Evolutionary conservation across 2,113 vertebrate species (phyloP), one percentile per base, ranked within the genome.

Genomic region (Aegithalos caudatus): DNA sequence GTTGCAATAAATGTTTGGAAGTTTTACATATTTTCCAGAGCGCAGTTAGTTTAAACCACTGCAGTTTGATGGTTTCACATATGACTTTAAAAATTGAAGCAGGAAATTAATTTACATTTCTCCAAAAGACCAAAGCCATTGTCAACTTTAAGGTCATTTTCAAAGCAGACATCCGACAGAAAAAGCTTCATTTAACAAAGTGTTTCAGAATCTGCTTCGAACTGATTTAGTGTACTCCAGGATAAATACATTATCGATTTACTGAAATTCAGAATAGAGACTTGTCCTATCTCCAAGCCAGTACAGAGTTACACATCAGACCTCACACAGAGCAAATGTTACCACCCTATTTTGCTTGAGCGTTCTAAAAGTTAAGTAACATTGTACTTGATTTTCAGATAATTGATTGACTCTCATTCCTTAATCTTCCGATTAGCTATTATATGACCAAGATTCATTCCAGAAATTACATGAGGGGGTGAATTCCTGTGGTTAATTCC

Each of bases 281-380:
- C 98, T 99, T 98, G 98, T 98, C 98, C 98, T 98, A 98, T 99
- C 98, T 99, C 98, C 98, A 98, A 99, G 98, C 97, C 98, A 98
- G 98, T 98, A 98, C 98, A 98, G 99, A 98, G 98, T 99, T 99
- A 98, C 97, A 98, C 98, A 98, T 97, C 95, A 98, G 99, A 99
- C 99, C 99, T 99, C 99, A 99, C 99, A 99, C 99, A 98, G 98
- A 98, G 99, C 97, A 98, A 98, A 99, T 97, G 98, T 98, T 98
- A 98, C 98, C 97, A 98, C 98, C 96, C 97, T 97, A 97, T 97
- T 98, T 98, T 97, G 96, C 97, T 88, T 79, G 97, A 98, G 97
- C 98, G 97, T 97, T 97, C 92, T 97, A 95, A 86, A 98, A 96
- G 97, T 98, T 98, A 98, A 98, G 98, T 98, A 99, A 99, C 98